phyloP scores from a whole-genome alignment of 2,113 vertebrate species.

The Gadus chalcogrammus region DNA sequence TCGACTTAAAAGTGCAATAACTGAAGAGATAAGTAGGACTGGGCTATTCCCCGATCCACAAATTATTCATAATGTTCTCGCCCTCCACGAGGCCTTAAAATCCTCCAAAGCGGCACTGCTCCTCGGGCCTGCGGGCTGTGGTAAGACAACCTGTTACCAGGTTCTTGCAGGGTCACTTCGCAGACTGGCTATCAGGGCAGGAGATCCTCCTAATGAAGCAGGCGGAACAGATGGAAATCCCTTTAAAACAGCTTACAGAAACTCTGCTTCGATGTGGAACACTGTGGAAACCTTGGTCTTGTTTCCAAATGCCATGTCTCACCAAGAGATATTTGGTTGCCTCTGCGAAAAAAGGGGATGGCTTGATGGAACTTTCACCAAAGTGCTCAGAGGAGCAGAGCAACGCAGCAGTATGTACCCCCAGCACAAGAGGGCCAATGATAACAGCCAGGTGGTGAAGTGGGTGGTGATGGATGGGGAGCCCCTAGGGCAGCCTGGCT shows the following conservation, averaged over 20 bases:
- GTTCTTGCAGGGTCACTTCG: constrained; percentile 72
- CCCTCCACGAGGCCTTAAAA: constrained; percentile 72
- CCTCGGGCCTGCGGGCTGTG: constrained; percentile 79
- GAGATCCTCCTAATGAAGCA: constrained; percentile 12
- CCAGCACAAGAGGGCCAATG: constrained; percentile 5
- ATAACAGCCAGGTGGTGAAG: constrained; percentile 36
- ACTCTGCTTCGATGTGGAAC: constrained; percentile 36
- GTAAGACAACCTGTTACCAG: constrained; percentile 78
- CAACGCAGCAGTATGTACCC: background rate
- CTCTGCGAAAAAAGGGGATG: constrained; percentile 60
- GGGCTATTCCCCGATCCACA: constrained; percentile 53
- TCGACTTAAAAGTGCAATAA: constrained; percentile 53
- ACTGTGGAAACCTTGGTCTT: constrained; percentile 67
- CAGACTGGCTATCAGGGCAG: constrained; percentile 49
- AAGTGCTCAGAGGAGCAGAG: constrained; percentile 53
- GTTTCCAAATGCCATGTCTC: constrained; percentile 77
- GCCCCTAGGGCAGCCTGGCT: constrained; percentile 57
- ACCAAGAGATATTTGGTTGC: constrained; percentile 75
- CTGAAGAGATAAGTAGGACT: constrained; percentile 63
- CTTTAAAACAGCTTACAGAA: constrained; percentile 11
- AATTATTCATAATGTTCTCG: constrained; percentile 53
- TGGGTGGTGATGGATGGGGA: constrained; percentile 84
- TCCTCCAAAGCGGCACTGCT: constrained; percentile 69
- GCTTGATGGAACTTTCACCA: constrained; percentile 69
- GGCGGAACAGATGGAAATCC: background rate